Evolutionary conservation across 1,140 invertebrate species (phyloP), one percentile per base, ranked within the genome.

Genomic region (Habropoda laboriosa): DNA sequence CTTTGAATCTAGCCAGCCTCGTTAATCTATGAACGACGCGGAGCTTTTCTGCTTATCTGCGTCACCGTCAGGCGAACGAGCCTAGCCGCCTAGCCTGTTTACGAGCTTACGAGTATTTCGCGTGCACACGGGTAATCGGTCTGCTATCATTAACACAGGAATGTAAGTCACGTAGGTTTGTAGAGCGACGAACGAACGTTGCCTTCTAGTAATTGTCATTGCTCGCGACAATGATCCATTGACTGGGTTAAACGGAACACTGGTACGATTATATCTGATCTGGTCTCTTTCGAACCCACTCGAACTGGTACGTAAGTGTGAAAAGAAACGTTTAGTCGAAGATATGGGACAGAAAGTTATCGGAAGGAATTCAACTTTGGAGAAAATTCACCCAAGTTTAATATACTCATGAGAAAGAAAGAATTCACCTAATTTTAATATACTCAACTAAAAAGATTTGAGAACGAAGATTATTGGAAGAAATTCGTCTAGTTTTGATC

Each of bases 81-180:
- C n/a, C n/a, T n/a, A n/a, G n/a, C 30, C 53, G 32, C 70, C 76
- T 55, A 64, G 27, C 35, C 60, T 63, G 70, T 83, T 85, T 84
- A 83, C 70, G 71, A 76, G 83, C 64, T 83, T 85, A 85, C 83
- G 83, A 85, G 83, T 72, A 71, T 70, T 83, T 85, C 82, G 83
- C 83, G 83, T 85, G 83, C 30, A 49, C 77, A 30, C 51, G 18
- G 49, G 82, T 80, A 85, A 85, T 85, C 83, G 77, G 38, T 76
- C 64, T 51, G 42, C 76, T 85, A 85, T 85, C 82, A 83, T 85
- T 80, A 83, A 80, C 81, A 63, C 42, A 24, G 58, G 64, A 18
- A 38, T 61, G 82, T 76, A 76, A 83, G 82, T 76, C 83, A 74
- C 83, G 70, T 80, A 83, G 63, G 70, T 71, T 53, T 55, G 21